These are phyloP conservation scores for Pteronotus mesoamericanus DNA, from an alignment of 2,797 vertebrate genomes.

Conservation along the genomic window DNA sequence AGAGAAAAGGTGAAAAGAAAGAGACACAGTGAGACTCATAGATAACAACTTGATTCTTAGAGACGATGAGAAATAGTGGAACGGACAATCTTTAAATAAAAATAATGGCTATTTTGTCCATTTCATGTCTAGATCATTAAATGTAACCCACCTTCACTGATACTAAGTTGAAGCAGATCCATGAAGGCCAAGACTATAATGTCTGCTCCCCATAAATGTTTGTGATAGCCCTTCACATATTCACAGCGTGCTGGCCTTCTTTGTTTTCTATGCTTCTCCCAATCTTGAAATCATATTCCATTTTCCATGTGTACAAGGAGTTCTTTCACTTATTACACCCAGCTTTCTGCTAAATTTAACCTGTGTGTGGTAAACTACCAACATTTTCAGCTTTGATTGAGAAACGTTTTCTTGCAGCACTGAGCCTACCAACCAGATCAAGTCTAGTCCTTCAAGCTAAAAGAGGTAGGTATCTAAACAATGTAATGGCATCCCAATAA, in stretches of 20 bases:
- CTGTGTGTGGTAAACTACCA: neutral
- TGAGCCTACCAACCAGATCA: neutral
- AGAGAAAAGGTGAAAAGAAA: neutral
- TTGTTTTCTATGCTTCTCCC: neutral
- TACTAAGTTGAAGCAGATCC: neutral
- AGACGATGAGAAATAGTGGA: conserved; percentile 61
- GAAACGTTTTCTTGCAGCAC: neutral
- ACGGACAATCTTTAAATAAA: conserved; percentile 72
- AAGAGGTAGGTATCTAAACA: conserved; percentile 23
- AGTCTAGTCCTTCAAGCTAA: neutral
- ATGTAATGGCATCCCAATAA: conserved; percentile 62
- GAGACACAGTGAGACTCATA: neutral
- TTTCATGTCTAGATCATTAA: neutral
- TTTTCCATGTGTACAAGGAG: neutral
- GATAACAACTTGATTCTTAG: conserved; percentile 68
- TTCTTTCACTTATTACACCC: neutral
- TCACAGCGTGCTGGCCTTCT: neutral
- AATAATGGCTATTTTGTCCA: conserved; percentile 17
- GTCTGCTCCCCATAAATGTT: neutral
- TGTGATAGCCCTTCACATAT: neutral
- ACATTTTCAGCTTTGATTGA: neutral
- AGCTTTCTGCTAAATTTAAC: neutral
- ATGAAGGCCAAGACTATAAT: neutral
- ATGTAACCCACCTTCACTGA: neutral
- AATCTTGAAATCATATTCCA: neutral